A percentile compares a stretch with the other conserved stretches of the same genome.
Conservation (phyloP, 2,113 vertebrate genomes). For the Megalops atlanticus region DNA sequence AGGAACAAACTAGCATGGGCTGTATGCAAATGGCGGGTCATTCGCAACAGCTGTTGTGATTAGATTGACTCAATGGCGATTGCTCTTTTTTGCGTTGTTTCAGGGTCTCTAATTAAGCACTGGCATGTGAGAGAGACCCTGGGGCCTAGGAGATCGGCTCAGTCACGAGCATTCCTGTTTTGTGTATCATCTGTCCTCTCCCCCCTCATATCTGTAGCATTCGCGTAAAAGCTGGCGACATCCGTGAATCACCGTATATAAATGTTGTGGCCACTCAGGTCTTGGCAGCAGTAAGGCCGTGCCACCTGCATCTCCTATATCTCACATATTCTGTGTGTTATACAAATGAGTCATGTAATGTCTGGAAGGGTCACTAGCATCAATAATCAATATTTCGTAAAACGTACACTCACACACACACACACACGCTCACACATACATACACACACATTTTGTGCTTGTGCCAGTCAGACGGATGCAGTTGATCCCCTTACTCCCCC, state of each 20-base stretch:
- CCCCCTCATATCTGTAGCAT: background rate
- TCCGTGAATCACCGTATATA: too few relatives aligned
- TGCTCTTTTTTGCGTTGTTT: background rate
- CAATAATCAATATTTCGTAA: background rate
- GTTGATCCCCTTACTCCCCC: too few relatives aligned
- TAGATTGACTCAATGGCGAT: too few relatives aligned
- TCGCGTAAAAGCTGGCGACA: background rate
- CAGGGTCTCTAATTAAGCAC: constrained; percentile 34
- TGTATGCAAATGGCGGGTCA: constrained; percentile 17
- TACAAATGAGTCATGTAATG: too few relatives aligned
- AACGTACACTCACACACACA: background rate
- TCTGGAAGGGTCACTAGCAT: too few relatives aligned
- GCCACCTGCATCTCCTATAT: too few relatives aligned
- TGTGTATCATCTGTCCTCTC: background rate
- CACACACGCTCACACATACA: background rate
- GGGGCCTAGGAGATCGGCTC: background rate
- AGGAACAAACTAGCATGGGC: background rate
- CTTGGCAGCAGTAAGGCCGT: too few relatives aligned
- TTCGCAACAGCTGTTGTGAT: constrained; percentile 31
- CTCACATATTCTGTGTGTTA: too few relatives aligned
- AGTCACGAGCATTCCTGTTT: background rate
- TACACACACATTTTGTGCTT: background rate
- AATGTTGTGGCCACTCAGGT: too few relatives aligned
- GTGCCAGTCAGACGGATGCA: too few relatives aligned
- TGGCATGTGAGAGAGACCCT: constrained; percentile 40